Evolutionary conservation across 1,140 invertebrate genomes (phyloP), one percentile per base, ranked within the genome.

Genomic region (Lerema accius): DNA sequence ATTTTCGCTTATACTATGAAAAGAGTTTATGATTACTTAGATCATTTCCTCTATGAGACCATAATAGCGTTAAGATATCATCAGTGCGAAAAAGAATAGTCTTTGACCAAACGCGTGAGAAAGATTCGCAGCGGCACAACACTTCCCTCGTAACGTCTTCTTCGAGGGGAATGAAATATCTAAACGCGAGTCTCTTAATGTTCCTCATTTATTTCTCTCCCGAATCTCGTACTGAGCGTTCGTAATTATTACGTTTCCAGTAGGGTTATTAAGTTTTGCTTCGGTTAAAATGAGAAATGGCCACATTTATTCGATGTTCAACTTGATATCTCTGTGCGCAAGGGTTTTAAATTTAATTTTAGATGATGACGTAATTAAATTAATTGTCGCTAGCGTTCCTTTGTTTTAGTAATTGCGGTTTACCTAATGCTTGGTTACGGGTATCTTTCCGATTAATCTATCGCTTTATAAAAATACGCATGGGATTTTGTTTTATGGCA

Each of bases 221-320:
- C 76, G 85, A 88, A 88, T 88, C 87, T 87, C 84, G 80, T 78
- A 82, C 78, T 80, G 82, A 86, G 69, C 83, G 71, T 67, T 77
- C 67, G 84, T 90, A 89, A 87, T 89, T 90, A 89, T 90, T 90
- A 82, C 87, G 81, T 80, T 85, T 84, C 82, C 77, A 84, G 80
- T 89, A 80, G 80, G 84, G 85, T 85, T 89, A 88, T 89, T 90
- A 90, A 90, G 87, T 87, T 88, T 90, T 88, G 85, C 85, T 86
- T 80, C 80, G 84, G 81, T 86, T 84, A 78, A 86, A 86, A 88
- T 90, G 87, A 90, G 86, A 90, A 85, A 90, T 89, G 74, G 76
- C 65, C 66, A 73, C 82, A 86, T 87, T 90, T 84, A 86, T 87
- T 80, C 76, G 69, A 69, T 73, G 78, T 74, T 82, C 82, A 82